These are phyloP conservation scores for Gallinago paraguaiae DNA, from an alignment of 2,113 vertebrate genomes.

Conservation along the genomic window DNA sequence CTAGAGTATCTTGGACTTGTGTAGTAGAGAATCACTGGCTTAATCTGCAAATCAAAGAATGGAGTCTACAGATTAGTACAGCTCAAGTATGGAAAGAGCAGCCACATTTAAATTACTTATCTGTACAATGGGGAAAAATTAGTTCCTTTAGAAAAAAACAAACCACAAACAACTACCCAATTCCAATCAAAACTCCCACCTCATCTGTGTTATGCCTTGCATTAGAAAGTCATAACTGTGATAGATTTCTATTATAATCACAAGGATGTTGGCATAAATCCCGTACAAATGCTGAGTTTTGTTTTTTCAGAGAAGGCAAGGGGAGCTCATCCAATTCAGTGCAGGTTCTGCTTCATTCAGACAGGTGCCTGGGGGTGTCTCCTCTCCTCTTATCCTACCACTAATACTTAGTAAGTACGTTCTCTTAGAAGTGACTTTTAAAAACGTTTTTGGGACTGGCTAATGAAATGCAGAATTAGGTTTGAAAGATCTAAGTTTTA, in stretches of 20 bases:
- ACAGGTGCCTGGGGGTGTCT: not conserved
- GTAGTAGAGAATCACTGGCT: not conserved
- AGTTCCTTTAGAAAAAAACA: not conserved
- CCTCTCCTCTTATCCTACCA: not conserved
- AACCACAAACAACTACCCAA: not conserved
- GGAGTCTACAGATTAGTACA: not conserved
- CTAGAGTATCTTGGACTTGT: not conserved
- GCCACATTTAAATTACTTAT: not conserved
- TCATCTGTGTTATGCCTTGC: not conserved
- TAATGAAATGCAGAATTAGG: not conserved
- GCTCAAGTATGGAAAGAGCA: not conserved
- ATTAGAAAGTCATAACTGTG: not conserved
- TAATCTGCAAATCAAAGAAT: not conserved
- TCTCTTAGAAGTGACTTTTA: not conserved
- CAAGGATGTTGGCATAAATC: not conserved
- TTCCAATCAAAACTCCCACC: fast-evolving
- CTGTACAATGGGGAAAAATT: not conserved
- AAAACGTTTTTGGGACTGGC: not conserved
- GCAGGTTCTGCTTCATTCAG: not conserved
- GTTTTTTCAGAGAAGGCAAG: not conserved
- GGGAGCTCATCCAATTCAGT: not conserved
- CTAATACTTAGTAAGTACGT: not conserved
- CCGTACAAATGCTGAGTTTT: not conserved
- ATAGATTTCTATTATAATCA: not conserved
- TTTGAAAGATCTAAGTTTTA: not conserved